Base-by-base conservation (phyloP, 2,797 vertebrate genomes). In the Florisuga fusca region DNA sequence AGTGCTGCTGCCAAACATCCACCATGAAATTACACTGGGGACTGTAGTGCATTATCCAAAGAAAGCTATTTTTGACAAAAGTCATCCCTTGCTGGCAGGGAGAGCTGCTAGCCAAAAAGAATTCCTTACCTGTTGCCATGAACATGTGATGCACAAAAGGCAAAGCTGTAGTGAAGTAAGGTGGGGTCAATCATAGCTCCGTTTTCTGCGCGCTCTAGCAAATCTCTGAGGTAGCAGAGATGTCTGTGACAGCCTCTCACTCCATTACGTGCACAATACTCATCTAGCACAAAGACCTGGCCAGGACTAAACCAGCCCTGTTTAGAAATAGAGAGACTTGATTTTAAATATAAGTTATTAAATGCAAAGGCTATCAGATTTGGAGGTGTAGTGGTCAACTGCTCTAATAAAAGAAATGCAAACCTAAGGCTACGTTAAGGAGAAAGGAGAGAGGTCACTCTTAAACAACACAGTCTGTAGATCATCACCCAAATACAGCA, bases 251-350 rank as follows among this genome's bases (percentile, higher is more conserved):
- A 99, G 79, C 99, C 99, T 93, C 99, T 98, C 67, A 99, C 99
- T 50, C 99, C 99, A 3, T 99, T 99, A 75, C 99, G 98, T 93
- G 99, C 99, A 9, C 99, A 99, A 94, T 99, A 99, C 97, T 99
- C 99, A 43, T 99, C 99, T 96, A 99, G 97, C 78, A 99, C 99
- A 97, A 99, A 99, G 97, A 99, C 99, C 97, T 99, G 99, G 91
- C 99, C 99, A 7, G 99, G 99, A 98, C 99, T 99, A 98, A 99
- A 99, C 99, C 99, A 99, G 96, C 99, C 99, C 99, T 99, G 97
- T 84, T 93, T 92, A 97, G 85, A 95, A 98, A 97, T 93, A 97
- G 84, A 96, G 78, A 98, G 93, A 96, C 96, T 96, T 97, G 80
- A 96, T 97, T 97, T 98, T 96, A 98, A 97, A 98, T 96, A 96